Evolutionary conservation across 2,113 vertebrate genomes (phyloP).

Genomic region (Rattus rattus): DNA sequence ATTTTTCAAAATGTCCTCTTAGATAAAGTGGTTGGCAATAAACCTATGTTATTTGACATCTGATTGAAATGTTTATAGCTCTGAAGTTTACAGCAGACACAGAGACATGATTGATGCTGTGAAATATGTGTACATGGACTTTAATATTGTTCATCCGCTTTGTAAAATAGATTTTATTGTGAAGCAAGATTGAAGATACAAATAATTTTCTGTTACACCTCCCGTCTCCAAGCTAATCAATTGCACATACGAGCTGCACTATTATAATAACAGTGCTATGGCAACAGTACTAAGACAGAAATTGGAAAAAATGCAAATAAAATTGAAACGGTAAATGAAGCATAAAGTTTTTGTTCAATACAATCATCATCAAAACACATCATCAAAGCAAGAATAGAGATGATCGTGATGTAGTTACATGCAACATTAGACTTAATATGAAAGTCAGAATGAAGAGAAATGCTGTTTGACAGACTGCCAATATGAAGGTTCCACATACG

Average conservation of each 20-base stretch:
- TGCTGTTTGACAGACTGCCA: neutral
- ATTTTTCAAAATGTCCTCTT: neutral
- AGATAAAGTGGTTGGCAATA: neutral
- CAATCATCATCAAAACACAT: neutral
- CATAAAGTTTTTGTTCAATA: neutral
- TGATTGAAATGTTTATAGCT: neutral
- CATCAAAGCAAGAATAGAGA: neutral
- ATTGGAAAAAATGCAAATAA: neutral
- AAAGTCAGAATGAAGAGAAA: neutral
- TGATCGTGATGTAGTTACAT: neutral
- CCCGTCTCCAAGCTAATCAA: neutral
- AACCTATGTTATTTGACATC: neutral
- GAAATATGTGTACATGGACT: neutral
- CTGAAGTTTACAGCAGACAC: neutral
- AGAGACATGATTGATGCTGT: neutral
- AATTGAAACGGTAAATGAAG: neutral
- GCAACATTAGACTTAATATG: constrained; percentile 9
- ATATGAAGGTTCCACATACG: neutral
- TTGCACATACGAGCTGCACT: neutral
- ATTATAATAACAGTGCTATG: neutral
- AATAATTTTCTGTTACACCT: constrained; percentile 17
- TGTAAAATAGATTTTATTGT: constrained; percentile 20
- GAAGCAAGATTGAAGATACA: neutral
- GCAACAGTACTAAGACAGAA: neutral
- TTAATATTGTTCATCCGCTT: neutral